A percentile compares a stretch with the other conserved stretches of the same genome.
phyloP scores from a whole-genome alignment of 2,888 invertebrate species.

The Stictocephala bisonia region DNA sequence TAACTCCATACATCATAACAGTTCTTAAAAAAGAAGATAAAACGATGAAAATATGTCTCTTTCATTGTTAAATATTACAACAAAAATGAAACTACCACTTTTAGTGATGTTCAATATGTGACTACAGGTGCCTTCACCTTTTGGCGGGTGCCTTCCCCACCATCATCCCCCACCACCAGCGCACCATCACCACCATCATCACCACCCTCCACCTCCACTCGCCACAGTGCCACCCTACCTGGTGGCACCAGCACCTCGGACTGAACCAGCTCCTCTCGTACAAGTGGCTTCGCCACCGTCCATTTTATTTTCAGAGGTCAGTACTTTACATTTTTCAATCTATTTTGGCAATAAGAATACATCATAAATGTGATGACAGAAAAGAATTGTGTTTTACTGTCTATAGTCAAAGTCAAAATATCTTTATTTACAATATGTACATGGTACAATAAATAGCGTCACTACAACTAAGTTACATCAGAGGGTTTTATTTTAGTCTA shows the following conservation, averaged over 20 bases:
- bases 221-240: constrained; percentile 61
- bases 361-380: neutral
- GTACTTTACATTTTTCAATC: constrained; percentile 50
- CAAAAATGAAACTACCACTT: too few relatives aligned
- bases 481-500: too few relatives aligned
- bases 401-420: too few relatives aligned
- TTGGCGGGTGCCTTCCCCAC: constrained; percentile 56
- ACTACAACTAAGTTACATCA: too few relatives aligned
- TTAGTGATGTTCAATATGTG: neutral
- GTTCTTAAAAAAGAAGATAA: too few relatives aligned
- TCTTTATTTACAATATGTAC: too few relatives aligned
- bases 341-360: neutral
- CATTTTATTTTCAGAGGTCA: constrained; percentile 60
- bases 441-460: too few relatives aligned
- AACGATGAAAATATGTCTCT: too few relatives aligned
- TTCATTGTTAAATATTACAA: too few relatives aligned
- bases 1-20: too few relatives aligned
- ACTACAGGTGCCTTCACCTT: constrained; percentile 57
- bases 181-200: constrained; percentile 58
- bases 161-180: constrained; percentile 54
- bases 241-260: constrained; percentile 49
- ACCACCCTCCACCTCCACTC: constrained; percentile 46
- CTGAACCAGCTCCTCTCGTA: constrained; percentile 65
- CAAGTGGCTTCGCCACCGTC: constrained; percentile 63
- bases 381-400: neutral